These are phyloP conservation scores for Drosophila persimilis DNA, from an alignment of 1,140 invertebrate genomes.

Conservation along the genomic window DNA sequence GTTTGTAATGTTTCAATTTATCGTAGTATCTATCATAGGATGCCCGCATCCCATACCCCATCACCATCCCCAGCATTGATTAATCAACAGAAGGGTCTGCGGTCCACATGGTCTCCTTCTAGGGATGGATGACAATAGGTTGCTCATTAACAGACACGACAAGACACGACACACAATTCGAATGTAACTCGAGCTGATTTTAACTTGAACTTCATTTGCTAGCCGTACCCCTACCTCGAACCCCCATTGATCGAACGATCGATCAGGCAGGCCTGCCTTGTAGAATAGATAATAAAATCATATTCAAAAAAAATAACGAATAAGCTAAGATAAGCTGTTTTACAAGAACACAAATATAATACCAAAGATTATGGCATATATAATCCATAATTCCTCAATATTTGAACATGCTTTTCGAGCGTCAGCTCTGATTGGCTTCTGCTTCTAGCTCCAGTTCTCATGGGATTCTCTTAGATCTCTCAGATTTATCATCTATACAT, in stretches of 20 bases:
- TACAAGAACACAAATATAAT: too few species aligned
- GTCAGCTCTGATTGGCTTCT: too few species aligned
- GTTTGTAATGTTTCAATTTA: constrained; percentile 48
- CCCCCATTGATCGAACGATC: not conserved
- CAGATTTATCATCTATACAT: too few species aligned
- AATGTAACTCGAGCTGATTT: constrained; percentile 13
- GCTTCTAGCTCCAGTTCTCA: too few species aligned
- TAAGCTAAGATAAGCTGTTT: too few species aligned
- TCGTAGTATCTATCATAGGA: not conserved
- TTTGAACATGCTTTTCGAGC: too few species aligned
- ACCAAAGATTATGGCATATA: too few species aligned
- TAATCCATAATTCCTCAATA: too few species aligned
- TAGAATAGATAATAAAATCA: too few species aligned
- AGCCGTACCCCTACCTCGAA: too few species aligned
- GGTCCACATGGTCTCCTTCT: not conserved
- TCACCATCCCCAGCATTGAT: constrained; percentile 24
- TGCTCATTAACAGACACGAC: constrained; percentile 24
- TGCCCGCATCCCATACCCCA: constrained; percentile 25
- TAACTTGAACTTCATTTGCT: not conserved
- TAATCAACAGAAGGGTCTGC: constrained; percentile 19
- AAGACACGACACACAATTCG: not conserved
- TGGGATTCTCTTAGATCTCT: too few species aligned
- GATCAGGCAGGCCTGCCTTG: not conserved
- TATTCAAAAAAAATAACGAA: too few species aligned
- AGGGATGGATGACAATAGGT: constrained; percentile 25